Percentiles rank a stretch among this genome's conserved stretches.
Evolutionary conservation across 53 echinoderm and acorn worm species (phyloP).

Genomic region (Echinarachnius parma): DNA sequence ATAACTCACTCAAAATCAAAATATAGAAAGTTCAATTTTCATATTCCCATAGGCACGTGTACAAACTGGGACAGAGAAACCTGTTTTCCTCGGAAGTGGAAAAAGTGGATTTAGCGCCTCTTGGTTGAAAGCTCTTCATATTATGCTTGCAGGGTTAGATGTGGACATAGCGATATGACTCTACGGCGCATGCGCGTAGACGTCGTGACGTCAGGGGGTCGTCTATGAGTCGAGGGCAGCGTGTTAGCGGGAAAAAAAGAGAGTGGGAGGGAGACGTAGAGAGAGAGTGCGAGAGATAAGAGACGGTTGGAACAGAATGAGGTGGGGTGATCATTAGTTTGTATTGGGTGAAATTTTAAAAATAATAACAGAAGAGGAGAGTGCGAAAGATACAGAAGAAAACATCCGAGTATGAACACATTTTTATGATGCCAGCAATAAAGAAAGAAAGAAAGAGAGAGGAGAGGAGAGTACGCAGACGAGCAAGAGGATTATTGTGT

Average conservation of each 20-base stretch:
- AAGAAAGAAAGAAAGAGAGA: too few relatives aligned
- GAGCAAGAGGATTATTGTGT: too few relatives aligned
- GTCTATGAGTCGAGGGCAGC: not conserved
- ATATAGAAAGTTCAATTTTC: too few relatives aligned
- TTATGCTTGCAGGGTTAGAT: slow-evolving; percentile 32
- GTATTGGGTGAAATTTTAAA: too few relatives aligned
- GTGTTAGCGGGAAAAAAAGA: not conserved
- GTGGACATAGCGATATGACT: slow-evolving; percentile 15
- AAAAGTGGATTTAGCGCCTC: slow-evolving; percentile 4
- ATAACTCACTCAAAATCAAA: too few relatives aligned
- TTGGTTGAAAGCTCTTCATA: slow-evolving; percentile 6
- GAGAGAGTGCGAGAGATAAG: not conserved
- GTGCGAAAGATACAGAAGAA: too few relatives aligned
- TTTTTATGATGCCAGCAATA: too few relatives aligned
- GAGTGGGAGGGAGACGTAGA: not conserved
- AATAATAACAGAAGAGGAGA: too few relatives aligned
- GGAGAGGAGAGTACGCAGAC: too few relatives aligned
- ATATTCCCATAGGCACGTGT: too few relatives aligned
- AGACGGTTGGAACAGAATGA: not conserved
- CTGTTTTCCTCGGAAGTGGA: not conserved
- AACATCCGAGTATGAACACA: too few relatives aligned
- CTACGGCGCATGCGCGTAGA: slow-evolving; percentile 23
- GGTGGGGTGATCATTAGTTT: too few relatives aligned
- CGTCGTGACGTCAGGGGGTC: slow-evolving; percentile 20
- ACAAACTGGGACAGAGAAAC: not conserved